Conservation (phyloP, 2,888 invertebrate genomes). For the Diloba caeruleocephala region DNA sequence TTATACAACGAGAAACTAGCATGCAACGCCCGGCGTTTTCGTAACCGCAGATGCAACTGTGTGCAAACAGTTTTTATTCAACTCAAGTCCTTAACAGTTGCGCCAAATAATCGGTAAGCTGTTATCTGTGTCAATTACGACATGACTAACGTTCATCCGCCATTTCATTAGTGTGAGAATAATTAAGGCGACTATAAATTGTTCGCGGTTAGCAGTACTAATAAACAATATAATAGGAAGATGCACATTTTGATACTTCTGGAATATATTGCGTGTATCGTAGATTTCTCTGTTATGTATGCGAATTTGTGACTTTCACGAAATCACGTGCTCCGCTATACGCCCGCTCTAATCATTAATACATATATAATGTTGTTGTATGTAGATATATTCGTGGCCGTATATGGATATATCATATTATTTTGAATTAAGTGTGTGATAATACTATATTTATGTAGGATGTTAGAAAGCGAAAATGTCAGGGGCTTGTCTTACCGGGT, state of each 20-base stretch:
- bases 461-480: constrained; percentile 41
- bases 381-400: constrained; percentile 4
- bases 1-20: constrained; percentile 62
- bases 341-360: constrained; percentile 56
- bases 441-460: constrained; percentile 19
- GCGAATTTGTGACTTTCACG: constrained; percentile 68
- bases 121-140: constrained; percentile 58
- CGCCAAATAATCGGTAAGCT: constrained; percentile 55
- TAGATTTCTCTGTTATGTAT: constrained; percentile 68
- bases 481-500: not conserved
- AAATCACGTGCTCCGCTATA: constrained; percentile 62
- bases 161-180: constrained; percentile 5
- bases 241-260: constrained; percentile 14
- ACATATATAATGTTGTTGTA: constrained; percentile 40
- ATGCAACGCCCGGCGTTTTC: constrained; percentile 68
- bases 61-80: constrained; percentile 66
- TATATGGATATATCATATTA: constrained; percentile 32
- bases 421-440: constrained; percentile 32
- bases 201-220: not conserved
- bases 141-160: constrained; percentile 33
- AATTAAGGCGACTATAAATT: constrained; percentile 7
- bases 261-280: constrained; percentile 43
- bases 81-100: constrained; percentile 63
- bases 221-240: constrained; percentile 1
- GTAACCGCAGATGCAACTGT: constrained; percentile 70